Base-by-base conservation (phyloP, 2,888 invertebrate species). In the Troides aeacus region DNA sequence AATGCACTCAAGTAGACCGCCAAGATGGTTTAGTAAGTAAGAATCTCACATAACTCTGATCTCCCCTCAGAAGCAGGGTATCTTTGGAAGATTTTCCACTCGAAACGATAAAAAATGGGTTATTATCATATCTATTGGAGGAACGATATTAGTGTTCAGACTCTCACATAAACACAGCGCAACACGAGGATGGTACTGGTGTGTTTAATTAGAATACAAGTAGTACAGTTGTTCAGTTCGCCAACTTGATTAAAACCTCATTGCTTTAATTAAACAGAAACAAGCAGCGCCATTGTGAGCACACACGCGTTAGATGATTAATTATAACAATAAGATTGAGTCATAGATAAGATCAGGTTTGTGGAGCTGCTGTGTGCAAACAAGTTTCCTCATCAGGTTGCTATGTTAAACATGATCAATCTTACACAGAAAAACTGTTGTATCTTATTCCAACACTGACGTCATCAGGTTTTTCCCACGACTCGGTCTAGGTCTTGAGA, bases 321-420 rank as follows among this genome's bases (percentile, higher is more conserved):
- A 30, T 36, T 50, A 50, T 62, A 23, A 50, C 30, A 30, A 30
- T 17, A 56, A 30, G 30, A 53, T 56, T 63, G 56, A 63, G 53
- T 63, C 53, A 63, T 30, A 30, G 53, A 50, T 58, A 58, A 58
- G 57, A 58, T 24, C n/a, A n/a, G 4, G 53, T 53, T 18, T n/a
- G 12, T n/a, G 12, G 4, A 6, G 18, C n/a, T 53, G 18, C 53
- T 0, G 18, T n/a, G 53, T 53, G 12, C 53, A 53, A n/a, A 53
- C 18, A n/a, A 53, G 53, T 53, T 53, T n/a, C 53, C 18, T n/a
- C 53, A 6, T n/a, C 18, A n/a, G 18, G n/a, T n/a, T 53, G 53
- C 18, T 53, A n/a, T 53, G 5, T 53, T 18, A 17, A 50, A 17
- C n/a, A 53, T 53, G 53, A 53, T 53, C 53, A 53, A 53, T 53